phyloP scores from a whole-genome alignment of 2,888 invertebrate species.

The Agriopis aurantiaria region DNA sequence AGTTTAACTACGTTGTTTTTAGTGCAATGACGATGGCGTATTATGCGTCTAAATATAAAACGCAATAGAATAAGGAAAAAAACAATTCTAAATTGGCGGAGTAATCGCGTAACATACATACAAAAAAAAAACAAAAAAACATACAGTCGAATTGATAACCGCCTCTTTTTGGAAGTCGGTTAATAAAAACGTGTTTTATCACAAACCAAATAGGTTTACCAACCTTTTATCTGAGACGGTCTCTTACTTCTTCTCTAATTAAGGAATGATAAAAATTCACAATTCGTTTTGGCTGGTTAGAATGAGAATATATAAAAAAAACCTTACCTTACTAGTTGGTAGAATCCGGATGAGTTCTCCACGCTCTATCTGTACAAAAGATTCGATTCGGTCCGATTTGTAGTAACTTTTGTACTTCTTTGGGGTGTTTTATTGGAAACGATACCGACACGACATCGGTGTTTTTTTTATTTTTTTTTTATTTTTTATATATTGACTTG shows the following conservation, averaged over 20 bases:
- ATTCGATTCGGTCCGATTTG: slow-evolving; percentile 68
- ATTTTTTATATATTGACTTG: too few species aligned
- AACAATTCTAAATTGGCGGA: too few species aligned
- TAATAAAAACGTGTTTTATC: too few species aligned
- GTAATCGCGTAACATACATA: too few species aligned
- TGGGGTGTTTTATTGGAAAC: neutral
- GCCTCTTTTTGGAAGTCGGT: too few species aligned
- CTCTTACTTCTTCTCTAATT: slow-evolving; percentile 9
- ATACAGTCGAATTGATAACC: too few species aligned
- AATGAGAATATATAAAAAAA: slow-evolving; percentile 42
- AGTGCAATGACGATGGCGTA: too few species aligned
- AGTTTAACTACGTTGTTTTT: too few species aligned
- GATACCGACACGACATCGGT: neutral
- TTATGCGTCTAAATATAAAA: too few species aligned
- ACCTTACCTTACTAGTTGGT: slow-evolving; percentile 22
- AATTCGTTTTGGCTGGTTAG: slow-evolving; percentile 31
- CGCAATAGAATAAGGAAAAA: too few species aligned
- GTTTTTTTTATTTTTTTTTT: neutral
- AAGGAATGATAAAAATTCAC: slow-evolving; percentile 11
- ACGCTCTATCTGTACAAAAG: slow-evolving; percentile 59
- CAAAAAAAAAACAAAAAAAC: too few species aligned
- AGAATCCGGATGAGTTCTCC: slow-evolving; percentile 39
- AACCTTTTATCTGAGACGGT: neutral
- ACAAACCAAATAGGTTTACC: too few species aligned
- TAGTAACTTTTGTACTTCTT: slow-evolving; percentile 43